Evolutionary conservation across 2,888 invertebrate species (phyloP), one percentile per base, ranked within the genome.

Genomic region (Neuroscelio doddi): DNA sequence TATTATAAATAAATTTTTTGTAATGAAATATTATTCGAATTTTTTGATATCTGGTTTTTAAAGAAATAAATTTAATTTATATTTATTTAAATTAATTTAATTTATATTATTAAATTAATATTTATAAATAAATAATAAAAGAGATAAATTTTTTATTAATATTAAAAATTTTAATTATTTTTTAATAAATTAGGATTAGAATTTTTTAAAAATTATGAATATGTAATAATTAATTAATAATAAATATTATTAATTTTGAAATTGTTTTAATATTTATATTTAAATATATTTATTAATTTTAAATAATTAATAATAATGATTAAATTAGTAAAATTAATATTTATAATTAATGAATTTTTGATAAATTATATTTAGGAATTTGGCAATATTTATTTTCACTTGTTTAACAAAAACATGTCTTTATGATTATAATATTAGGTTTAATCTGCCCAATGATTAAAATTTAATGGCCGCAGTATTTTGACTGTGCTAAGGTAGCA

Each of bases 401-500:
- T 91, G 90, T 91, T 91, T 91, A 92, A 85, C 89, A 91, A 91
- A 91, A 91, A 91, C 90, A 90, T 91, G 88, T 88, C 88, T 88
- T 90, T 88, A 88, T 86, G 88, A 72, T 71, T 69, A 85, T 85
- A 85, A 88, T 90, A 85, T 87, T 88, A 90, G 86, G 88, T 91
- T 86, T 86, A 84, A 86, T 89, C 91, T 92, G 91, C 91, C 89
- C 91, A 89, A 88, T 92, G 92, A 55, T 66, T 69, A 78, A n/a
- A n/a, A 57, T 90, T 91, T 85, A 92, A 92, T 89, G 89, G 91
- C 91, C 89, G 91, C 91, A 88, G 90, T 91, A 91, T 88, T 81
- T 87, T 91, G 87, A 91, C 90, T 88, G 90, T 91, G 88, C 90
- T 88, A 91, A 91, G 90, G 91, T 91, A 92, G 90, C 91, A 90